Evolutionary conservation across 2,888 invertebrate genomes (phyloP).

Genomic region (Loripinus fragilis): DNA sequence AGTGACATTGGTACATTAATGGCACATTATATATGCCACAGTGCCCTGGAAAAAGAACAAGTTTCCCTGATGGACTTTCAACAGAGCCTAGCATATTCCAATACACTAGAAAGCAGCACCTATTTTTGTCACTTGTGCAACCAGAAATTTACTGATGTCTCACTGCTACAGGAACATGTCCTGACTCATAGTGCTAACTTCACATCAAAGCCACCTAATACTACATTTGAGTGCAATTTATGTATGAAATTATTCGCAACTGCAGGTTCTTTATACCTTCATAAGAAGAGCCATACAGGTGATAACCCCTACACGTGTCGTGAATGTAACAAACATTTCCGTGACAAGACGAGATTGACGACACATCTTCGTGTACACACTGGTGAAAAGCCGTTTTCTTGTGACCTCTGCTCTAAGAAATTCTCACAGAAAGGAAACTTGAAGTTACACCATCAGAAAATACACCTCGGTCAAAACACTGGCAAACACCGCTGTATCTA

Average conservation of each 20-base stretch:
- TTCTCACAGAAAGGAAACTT: constrained; percentile 51
- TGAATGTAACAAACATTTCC: constrained; percentile 36
- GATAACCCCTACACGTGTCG: constrained; percentile 40
- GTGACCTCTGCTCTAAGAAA: constrained; percentile 33
- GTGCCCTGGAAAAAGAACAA: constrained; percentile 32
- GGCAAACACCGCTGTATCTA: not conserved
- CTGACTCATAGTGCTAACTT: constrained; percentile 31
- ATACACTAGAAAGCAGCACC: not conserved
- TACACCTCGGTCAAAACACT: constrained; percentile 21
- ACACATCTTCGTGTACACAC: constrained; percentile 44
- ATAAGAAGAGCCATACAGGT: constrained; percentile 37
- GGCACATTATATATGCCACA: constrained; percentile 42
- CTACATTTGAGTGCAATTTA: constrained; percentile 1
- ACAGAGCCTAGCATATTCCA: too few species aligned
- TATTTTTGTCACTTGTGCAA: constrained; percentile 54
- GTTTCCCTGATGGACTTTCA: not conserved
- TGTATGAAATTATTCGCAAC: constrained; percentile 37
- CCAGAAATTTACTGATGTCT: constrained; percentile 31
- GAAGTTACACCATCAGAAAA: constrained; percentile 49
- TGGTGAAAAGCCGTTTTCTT: constrained; percentile 37
- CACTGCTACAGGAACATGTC: constrained; percentile 34
- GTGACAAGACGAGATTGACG: constrained; percentile 43
- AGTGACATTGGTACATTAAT: constrained; percentile 24
- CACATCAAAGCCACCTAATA: not conserved
- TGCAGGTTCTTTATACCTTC: constrained; percentile 29